These are phyloP conservation scores for Pyrgilauda ruficollis DNA, from an alignment of 2,113 vertebrate genomes.

Conservation along the genomic window DNA sequence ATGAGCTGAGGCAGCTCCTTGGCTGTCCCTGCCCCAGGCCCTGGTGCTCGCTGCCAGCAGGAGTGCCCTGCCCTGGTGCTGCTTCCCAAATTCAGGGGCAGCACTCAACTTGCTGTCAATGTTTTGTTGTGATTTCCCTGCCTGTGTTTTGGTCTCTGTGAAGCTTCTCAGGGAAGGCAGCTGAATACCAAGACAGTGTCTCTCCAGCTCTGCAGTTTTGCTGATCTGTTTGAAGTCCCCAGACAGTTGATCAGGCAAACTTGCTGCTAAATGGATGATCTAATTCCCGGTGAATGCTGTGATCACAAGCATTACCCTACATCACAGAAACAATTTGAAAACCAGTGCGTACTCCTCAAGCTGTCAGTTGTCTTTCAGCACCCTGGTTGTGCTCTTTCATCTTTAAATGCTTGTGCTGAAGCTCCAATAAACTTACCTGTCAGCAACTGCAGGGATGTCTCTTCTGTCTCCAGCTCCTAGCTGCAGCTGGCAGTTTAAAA, in stretches of 20 bases:
- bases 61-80: background rate
- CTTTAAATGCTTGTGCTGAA: background rate
- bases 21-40: background rate
- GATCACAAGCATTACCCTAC: background rate
- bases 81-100: background rate
- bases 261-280: conserved; percentile 2
- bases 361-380: conserved; percentile 6
- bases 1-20: background rate
- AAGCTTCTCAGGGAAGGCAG: background rate
- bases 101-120: accelerated
- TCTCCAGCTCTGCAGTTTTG: background rate
- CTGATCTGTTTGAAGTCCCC: background rate
- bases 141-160: background rate
- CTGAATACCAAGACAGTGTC: background rate
- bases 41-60: background rate
- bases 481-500: background rate
- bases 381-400: background rate
- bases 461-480: background rate
- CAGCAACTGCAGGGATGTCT: background rate
- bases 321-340: conserved; percentile 3
- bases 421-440: conserved; percentile 1
- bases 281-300: background rate
- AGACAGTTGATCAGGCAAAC: conserved; percentile 2
- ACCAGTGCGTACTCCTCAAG: background rate
- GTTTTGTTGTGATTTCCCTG: background rate